Percentiles rank a stretch among this genome's conserved stretches.
phyloP scores from a whole-genome alignment of 2,888 invertebrate species.

The Amphipyra tragopoginis region DNA sequence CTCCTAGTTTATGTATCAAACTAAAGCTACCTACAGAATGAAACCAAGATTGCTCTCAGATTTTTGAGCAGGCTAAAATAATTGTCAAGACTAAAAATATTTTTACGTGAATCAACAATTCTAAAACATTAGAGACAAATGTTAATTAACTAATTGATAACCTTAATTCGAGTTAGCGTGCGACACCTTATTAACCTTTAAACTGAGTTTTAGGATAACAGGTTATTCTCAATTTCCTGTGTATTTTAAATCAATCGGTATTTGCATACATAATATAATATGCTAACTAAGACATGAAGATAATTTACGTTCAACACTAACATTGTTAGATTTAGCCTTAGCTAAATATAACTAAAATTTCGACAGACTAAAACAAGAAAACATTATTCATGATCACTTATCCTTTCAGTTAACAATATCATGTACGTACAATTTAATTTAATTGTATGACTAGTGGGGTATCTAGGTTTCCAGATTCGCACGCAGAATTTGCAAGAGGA shows the following conservation, averaged over 20 bases:
- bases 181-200: constrained; percentile 39
- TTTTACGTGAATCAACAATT: too few species aligned
- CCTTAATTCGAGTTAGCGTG: not conserved
- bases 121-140: not conserved
- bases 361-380: too few species aligned
- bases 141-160: constrained; percentile 17
- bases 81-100: too few species aligned
- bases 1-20: too few species aligned
- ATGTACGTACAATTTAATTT: too few species aligned
- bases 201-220: constrained; percentile 16
- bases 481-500: not conserved
- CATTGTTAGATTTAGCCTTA: too few species aligned
- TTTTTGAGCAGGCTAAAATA: too few species aligned
- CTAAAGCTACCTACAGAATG: too few species aligned
- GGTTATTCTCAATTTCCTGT: constrained; percentile 9
- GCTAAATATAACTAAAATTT: too few species aligned
- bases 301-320: not conserved
- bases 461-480: constrained; percentile 22
- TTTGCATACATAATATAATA: constrained; percentile 7
- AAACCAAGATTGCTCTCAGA: too few species aligned
- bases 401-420: too few species aligned
- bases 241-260: constrained; percentile 5
- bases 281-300: constrained; percentile 5
- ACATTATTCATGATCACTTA: too few species aligned
- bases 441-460: not conserved